Percentiles rank a stretch among this genome's conserved stretches.
phyloP scores from a whole-genome alignment of 2,113 vertebrate genomes.

The Brachypteracias leptosomus region DNA sequence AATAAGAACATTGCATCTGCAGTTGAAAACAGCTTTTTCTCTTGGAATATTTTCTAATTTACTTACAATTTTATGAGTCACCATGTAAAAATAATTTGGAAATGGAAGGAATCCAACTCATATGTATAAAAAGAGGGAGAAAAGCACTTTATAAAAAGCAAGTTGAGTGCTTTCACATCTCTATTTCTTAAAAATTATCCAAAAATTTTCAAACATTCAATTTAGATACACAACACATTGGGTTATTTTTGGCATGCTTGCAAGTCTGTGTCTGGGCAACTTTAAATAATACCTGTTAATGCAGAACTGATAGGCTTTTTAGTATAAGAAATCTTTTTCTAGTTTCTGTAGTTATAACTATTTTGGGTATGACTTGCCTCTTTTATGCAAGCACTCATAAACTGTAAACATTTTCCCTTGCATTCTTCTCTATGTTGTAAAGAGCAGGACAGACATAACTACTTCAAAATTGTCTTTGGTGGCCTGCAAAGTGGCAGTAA shows the following conservation, averaged over 20 bases:
- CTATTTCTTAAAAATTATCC: background rate
- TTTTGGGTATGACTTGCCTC: background rate
- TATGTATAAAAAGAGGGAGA: background rate
- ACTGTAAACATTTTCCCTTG: background rate
- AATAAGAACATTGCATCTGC: background rate
- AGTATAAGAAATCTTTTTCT: background rate
- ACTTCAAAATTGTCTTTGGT: background rate
- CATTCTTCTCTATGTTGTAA: background rate
- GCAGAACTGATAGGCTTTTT: background rate
- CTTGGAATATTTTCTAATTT: background rate
- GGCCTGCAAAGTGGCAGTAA: background rate
- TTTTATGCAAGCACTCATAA: background rate
- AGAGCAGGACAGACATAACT: background rate
- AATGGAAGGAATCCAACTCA: background rate
- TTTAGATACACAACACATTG: background rate
- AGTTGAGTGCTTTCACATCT: background rate
- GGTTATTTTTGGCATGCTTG: background rate
- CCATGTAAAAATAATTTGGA: background rate
- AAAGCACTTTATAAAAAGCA: background rate
- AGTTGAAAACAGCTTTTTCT: background rate
- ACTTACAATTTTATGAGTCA: background rate
- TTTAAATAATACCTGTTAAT: background rate
- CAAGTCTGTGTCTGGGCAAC: background rate
- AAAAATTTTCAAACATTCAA: background rate
- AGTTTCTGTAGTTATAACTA: background rate